Conservation (phyloP, 1,140 invertebrate genomes). For the Drosophila pseudoobscura region DNA sequence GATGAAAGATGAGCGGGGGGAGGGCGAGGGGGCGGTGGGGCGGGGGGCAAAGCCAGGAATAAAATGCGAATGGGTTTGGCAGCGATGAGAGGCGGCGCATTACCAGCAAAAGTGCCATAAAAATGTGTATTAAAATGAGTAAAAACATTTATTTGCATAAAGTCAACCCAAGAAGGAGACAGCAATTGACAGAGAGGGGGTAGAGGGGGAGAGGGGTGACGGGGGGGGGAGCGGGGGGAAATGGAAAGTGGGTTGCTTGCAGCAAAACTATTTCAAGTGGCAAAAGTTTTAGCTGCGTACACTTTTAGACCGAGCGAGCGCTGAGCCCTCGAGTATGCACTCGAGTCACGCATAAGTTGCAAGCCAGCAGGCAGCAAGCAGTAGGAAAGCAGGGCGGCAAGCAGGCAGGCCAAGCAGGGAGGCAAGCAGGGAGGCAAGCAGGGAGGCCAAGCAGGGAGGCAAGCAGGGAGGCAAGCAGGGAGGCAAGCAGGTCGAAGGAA, state of each 20-base stretch:
- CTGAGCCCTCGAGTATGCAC: constrained; percentile 73
- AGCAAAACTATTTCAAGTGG: constrained; percentile 74
- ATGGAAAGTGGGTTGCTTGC: constrained; percentile 34
- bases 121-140: constrained; percentile 82
- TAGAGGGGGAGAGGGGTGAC: too few relatives aligned
- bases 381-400: constrained; percentile 32
- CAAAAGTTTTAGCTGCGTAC: constrained; percentile 78
- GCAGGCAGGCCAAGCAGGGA: constrained; percentile 46
- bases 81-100: constrained; percentile 58
- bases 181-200: constrained; percentile 39
- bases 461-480: too few relatives aligned
- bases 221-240: constrained; percentile 6
- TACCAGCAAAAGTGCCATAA: constrained; percentile 76
- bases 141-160: constrained; percentile 82
- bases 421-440: constrained; percentile 35
- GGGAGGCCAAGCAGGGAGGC: background rate
- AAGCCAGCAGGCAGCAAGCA: constrained; percentile 23
- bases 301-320: constrained; percentile 63
- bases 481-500: constrained; percentile 63
- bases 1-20: constrained; percentile 57
- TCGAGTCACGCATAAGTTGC: constrained; percentile 81
- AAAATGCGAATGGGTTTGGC: constrained; percentile 16
- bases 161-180: constrained; percentile 63
- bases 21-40: background rate
- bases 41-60: too few relatives aligned